These are phyloP conservation scores for Scelioninae gen. 1 DNA, from an alignment of 2,888 invertebrate species.

Conservation along the genomic window DNA sequence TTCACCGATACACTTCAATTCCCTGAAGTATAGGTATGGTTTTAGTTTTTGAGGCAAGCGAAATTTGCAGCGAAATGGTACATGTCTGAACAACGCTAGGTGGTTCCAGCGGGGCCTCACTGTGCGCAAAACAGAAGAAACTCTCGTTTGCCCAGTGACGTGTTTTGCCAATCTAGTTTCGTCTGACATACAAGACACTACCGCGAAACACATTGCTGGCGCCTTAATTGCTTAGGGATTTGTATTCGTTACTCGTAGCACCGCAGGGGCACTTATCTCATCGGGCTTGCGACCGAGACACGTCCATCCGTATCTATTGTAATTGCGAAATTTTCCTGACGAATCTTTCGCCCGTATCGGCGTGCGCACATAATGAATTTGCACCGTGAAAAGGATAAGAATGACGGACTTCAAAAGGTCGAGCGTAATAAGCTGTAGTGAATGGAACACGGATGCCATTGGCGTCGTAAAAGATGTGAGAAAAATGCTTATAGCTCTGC, in stretches of 20 bases:
- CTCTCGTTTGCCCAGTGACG: slow-evolving; percentile 59
- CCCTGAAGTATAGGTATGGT: no score
- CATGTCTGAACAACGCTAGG: neutral
- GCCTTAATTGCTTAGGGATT: slow-evolving; percentile 82
- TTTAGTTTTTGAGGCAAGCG: no score
- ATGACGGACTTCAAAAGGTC: slow-evolving; percentile 61
- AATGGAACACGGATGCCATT: slow-evolving; percentile 77
- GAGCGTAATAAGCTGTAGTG: slow-evolving; percentile 74
- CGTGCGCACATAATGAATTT: slow-evolving; percentile 64
- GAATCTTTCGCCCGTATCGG: slow-evolving; percentile 61
- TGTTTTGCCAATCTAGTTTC: slow-evolving; percentile 64
- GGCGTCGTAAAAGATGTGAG: slow-evolving; percentile 73
- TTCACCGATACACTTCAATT: no score
- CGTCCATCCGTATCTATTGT: slow-evolving; percentile 62
- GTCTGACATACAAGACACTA: slow-evolving; percentile 66
- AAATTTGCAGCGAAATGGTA: no score
- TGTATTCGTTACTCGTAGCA: slow-evolving; percentile 78
- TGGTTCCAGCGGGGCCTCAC: slow-evolving; percentile 16
- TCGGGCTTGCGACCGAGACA: slow-evolving; percentile 50
- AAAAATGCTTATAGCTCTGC: slow-evolving; percentile 58
- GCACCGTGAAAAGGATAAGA: slow-evolving; percentile 66
- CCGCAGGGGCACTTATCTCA: slow-evolving; percentile 74
- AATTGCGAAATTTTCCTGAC: slow-evolving; percentile 72
- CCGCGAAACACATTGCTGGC: slow-evolving; percentile 74
- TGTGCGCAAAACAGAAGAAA: slow-evolving; percentile 54